These are phyloP conservation scores for Pycnonotus jocosus DNA, from an alignment of 2,113 vertebrate genomes.

Conservation along the genomic window DNA sequence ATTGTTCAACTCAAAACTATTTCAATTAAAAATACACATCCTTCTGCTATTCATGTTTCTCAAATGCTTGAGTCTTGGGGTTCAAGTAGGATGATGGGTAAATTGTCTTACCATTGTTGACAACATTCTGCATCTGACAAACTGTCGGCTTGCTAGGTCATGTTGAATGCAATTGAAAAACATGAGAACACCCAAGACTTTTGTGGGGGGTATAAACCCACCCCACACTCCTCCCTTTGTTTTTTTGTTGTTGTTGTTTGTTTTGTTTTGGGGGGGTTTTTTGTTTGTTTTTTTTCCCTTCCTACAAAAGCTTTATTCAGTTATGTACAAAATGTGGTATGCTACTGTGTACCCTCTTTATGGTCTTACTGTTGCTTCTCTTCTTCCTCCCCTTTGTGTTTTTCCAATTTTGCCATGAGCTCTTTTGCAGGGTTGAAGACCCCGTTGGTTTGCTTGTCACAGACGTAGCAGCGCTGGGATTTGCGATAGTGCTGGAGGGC, in stretches of 20 bases:
- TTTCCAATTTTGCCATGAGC: slow-evolving; percentile 87
- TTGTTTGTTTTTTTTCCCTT: background rate
- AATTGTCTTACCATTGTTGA: background rate
- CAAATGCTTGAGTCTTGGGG: background rate
- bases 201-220: too few relatives aligned
- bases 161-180: background rate
- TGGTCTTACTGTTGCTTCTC: slow-evolving; percentile 69
- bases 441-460: slow-evolving; percentile 91
- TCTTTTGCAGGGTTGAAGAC: slow-evolving; percentile 97
- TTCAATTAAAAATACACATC: background rate
- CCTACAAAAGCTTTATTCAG: slow-evolving; percentile 43
- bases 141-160: background rate
- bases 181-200: background rate
- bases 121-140: background rate
- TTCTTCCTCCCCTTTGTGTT: slow-evolving; percentile 66
- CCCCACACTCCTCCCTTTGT: rapidly evolving
- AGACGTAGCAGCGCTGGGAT: slow-evolving; percentile 90
- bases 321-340: background rate
- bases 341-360: slow-evolving; percentile 61
- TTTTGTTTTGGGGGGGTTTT: too few relatives aligned
- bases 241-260: too few relatives aligned
- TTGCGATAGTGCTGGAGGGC: slow-evolving; percentile 91
- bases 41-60: background rate
- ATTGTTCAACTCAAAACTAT: background rate
- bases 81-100: background rate